Base-by-base conservation (phyloP, 2,113 vertebrate genomes). In the Aramus guarauna region DNA sequence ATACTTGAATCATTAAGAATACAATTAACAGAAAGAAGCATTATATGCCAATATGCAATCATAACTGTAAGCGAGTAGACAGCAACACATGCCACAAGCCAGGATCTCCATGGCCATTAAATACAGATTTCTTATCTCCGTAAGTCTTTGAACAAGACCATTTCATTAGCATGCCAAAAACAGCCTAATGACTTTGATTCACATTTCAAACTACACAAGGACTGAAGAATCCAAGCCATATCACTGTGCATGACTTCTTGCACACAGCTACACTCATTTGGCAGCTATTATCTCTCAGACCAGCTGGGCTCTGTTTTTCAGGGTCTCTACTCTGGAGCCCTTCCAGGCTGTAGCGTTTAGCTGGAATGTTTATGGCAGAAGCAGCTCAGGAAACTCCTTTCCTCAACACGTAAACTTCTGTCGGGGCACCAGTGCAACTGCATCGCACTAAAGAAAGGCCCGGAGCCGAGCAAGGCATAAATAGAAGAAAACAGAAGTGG, bases 291-390 rank as follows among this genome's bases (percentile, higher is more conserved):
- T 97, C 94, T 97, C 91, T 67, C 80, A 55, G 17, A 50, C 74
- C 94, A 97, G 88, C 92, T 94, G 95, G 81, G 48, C 27, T 87
- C 29, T 96, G 88, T 94, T 96, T 96, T 88, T 81, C 92, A 95
- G 91, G 82, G 73, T 94, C 86, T 94, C 73, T 75, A 55, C 67
- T 94, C 77, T 96, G 80, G 76, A 94, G 19, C 68, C 60, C 29
- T 92, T 96, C 91, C 89, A 94, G 73, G 22, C 73, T 52, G 22
- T 11, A 78, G 66, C 2, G 2, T 83, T 90, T 56, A 77, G 72
- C 89, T 81, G 80, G 85, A 94, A 87, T 64, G 73, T 96, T 50
- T 87, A 85, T 55, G 52, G 83, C 53, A 91, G 45, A 82, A 62
- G 37, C 15, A 56, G 64, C 72, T 82, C 89, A 85, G 92, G 74